Conservation (phyloP, 1,140 invertebrate genomes). For the Macrotrachela quadricornifera region DNA sequence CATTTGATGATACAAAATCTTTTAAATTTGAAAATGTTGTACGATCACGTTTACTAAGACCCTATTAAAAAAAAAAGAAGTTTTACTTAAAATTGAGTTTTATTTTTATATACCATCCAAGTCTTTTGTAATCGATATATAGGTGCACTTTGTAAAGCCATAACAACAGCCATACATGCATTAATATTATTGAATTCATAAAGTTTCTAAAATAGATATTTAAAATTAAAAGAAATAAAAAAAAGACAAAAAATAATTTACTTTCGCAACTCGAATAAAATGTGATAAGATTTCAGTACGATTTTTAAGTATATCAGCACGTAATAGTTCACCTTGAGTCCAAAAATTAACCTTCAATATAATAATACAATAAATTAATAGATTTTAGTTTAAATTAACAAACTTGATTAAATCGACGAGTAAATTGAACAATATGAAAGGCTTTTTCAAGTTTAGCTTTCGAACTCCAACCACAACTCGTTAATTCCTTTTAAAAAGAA, state of each 20-base stretch:
- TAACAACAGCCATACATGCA: conserved; percentile 72
- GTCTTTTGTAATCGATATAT: conserved; percentile 49
- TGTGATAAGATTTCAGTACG: conserved; percentile 63
- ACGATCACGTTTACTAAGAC: too few relatives aligned
- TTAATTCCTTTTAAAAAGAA: conserved; percentile 38
- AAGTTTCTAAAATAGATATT: conserved; percentile 32
- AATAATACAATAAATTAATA: neutral
- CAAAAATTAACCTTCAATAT: conserved; percentile 21
- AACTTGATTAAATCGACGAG: conserved; percentile 66
- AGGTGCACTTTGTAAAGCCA: conserved; percentile 67
- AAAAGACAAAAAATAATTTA: too few relatives aligned
- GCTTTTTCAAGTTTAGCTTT: conserved; percentile 63
- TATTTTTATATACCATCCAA: conserved; percentile 16
- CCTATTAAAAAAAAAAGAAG: too few relatives aligned
- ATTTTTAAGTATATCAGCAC: conserved; percentile 45
- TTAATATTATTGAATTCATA: conserved; percentile 78
- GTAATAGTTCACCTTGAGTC: conserved; percentile 31
- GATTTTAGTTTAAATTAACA: neutral
- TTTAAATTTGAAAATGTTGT: too few relatives aligned
- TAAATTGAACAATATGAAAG: conserved; percentile 81
- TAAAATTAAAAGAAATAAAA: too few relatives aligned
- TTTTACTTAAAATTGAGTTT: too few relatives aligned
- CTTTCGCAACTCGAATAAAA: conserved; percentile 73
- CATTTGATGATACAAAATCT: too few relatives aligned
- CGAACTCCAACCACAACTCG: conserved; percentile 74